Evolutionary conservation across 2,888 invertebrate genomes (phyloP), one percentile per base, ranked within the genome.

Genomic region (Smittia sp.): DNA sequence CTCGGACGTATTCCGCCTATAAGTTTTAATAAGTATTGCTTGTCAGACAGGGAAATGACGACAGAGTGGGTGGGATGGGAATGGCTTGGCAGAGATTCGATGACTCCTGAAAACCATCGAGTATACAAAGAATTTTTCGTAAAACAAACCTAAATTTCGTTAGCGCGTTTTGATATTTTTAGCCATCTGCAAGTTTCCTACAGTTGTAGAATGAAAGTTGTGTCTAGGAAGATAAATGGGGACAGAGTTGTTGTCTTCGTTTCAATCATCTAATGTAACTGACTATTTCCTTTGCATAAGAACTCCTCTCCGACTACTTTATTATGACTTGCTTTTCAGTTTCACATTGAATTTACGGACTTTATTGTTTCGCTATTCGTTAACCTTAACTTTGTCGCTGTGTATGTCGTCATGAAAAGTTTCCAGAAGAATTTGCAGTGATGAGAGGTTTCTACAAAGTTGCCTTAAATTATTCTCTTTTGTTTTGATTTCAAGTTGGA

Each of bases 351-450:
- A n/a, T 46, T 58, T 13, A 58, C n/a, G 18, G 7, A 1, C 22
- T 58, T 58, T 58, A 58, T 58, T 58, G 58, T 58, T 58, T 58
- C 22, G 22, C 58, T 58, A 58, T 2, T 58, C 58, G 58, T 58
- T 58, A 58, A 58, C 58, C 58, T 58, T 58, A 58, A 20, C 20
- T 22, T 20, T 58, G 58, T 58, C 58, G 58, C 58, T 58, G 58
- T 58, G 18, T 58, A 22, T 58, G 15, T 46, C 2, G 46, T 46
- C 32, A 32, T n/a, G n/a, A 9, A 32, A 32, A 32, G 32, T 32
- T 32, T 32, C 9, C 32, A n/a, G n/a, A n/a, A n/a, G n/a, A n/a
- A n/a, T 32, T 32, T 32, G 3, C 32, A 6, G 32, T n/a, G 32
- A 3, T 32, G 32, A 9, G 32, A 32, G 9, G 32, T 32, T 32